These are phyloP conservation scores for Drosophila seclusa DNA, from an alignment of 2,888 invertebrate genomes.

Conservation along the genomic window DNA sequence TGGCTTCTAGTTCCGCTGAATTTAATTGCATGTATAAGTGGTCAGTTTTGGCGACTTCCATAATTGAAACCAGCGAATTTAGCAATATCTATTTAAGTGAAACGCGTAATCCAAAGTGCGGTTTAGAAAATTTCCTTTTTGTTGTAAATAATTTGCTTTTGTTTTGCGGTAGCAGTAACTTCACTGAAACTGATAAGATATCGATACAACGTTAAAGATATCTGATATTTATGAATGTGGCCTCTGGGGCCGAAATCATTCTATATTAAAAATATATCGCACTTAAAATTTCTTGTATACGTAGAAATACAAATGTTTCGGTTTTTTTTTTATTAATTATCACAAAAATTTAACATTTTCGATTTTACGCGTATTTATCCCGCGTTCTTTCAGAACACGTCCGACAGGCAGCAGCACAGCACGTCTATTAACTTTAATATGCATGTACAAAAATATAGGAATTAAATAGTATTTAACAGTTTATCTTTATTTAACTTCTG, in stretches of 20 bases:
- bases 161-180: slow-evolving; percentile 24
- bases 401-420: slow-evolving; percentile 74
- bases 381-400: slow-evolving; percentile 61
- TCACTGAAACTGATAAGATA: slow-evolving; percentile 51
- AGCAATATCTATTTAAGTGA: slow-evolving; percentile 10
- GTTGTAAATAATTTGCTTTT: slow-evolving; percentile 14
- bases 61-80: slow-evolving; percentile 24
- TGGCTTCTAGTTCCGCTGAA: slow-evolving; percentile 83
- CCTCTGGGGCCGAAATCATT: not conserved
- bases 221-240: slow-evolving; percentile 26
- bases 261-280: slow-evolving; percentile 1
- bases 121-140: slow-evolving; percentile 16
- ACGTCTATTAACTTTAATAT: slow-evolving; percentile 69
- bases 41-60: slow-evolving; percentile 65
- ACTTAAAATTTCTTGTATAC: slow-evolving; percentile 1
- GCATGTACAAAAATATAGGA: too few species aligned
- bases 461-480: too few species aligned
- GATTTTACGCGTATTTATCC: slow-evolving; percentile 31
- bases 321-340: slow-evolving; percentile 9
- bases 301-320: not conserved
- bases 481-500: too few species aligned
- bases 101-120: slow-evolving; percentile 70
- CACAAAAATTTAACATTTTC: slow-evolving; percentile 1
- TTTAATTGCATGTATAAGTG: slow-evolving; percentile 83
- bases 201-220: slow-evolving; percentile 31